Evolutionary conservation across 2,797 vertebrate species (phyloP).

Genomic region (Gobionotothen gibberifrons): DNA sequence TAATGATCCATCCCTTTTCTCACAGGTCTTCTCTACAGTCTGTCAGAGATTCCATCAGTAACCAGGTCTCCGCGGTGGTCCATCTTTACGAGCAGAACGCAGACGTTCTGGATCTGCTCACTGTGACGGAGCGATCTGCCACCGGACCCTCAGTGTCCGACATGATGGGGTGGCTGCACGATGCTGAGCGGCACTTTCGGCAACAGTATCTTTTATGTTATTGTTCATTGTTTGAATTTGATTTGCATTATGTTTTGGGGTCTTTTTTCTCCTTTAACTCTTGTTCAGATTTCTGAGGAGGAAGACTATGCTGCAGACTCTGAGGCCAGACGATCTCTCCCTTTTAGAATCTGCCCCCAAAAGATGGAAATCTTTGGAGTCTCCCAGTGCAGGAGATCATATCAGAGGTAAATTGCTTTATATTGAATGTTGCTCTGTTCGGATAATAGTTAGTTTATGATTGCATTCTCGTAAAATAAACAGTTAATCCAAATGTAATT

Average conservation of each 20-base stretch:
- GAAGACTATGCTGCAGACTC: slow-evolving; percentile 82
- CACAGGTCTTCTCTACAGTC: slow-evolving; percentile 83
- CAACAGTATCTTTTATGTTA: slow-evolving; percentile 86
- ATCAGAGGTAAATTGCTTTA: slow-evolving; percentile 51
- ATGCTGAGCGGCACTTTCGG: slow-evolving; percentile 88
- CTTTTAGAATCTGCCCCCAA: slow-evolving; percentile 81
- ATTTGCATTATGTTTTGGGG: neutral
- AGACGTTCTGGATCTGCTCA: slow-evolving; percentile 66
- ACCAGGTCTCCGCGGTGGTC: slow-evolving; percentile 77
- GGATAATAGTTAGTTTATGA: neutral
- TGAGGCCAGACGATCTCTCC: slow-evolving; percentile 79
- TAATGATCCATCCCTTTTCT: neutral
- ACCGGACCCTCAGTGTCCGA: slow-evolving; percentile 87
- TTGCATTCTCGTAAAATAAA: no score
- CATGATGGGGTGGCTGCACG: slow-evolving; percentile 91
- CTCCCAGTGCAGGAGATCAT: slow-evolving; percentile 59
- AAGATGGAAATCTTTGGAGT: slow-evolving; percentile 83
- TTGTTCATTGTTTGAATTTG: neutral
- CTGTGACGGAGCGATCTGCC: slow-evolving; percentile 73
- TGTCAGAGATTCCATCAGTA: slow-evolving; percentile 81
- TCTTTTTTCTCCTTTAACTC: slow-evolving; percentile 68
- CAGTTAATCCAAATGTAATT: no score
- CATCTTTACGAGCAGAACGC: slow-evolving; percentile 82
- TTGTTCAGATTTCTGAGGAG: slow-evolving; percentile 85
- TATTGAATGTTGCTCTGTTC: neutral